Evolutionary conservation across 35 echinoderm and acorn worm species (phyloP).

Genomic region (Holothuria glaberrima): DNA sequence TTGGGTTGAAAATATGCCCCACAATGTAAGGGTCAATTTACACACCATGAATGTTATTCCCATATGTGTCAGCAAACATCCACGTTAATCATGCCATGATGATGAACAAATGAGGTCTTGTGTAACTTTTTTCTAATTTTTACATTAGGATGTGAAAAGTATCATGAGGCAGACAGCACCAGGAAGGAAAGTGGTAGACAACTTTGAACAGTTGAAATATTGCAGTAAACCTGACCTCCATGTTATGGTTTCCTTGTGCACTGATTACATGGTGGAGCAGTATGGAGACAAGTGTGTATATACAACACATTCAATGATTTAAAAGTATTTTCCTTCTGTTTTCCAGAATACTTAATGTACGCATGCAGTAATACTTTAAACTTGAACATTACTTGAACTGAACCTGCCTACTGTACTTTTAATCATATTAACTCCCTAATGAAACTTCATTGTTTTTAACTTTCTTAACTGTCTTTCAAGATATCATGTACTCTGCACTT

Average conservation of each 20-base stretch:
- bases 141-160: not conserved
- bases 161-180: not conserved
- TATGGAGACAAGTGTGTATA: constrained; percentile 43
- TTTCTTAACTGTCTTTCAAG: not conserved
- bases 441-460: not conserved
- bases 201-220: constrained; percentile 1
- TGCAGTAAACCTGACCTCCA: not conserved
- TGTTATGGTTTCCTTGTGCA: not conserved
- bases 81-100: not conserved
- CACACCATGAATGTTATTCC: not conserved
- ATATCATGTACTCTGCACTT: too few species aligned
- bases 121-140: not conserved
- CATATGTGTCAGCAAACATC: not conserved
- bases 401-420: not conserved
- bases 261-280: constrained; percentile 10
- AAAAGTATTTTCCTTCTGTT: not conserved
- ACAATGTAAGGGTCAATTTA: not conserved
- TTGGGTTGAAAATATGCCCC: not conserved
- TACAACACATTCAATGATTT: not conserved
- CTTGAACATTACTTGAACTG: not conserved
- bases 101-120: not conserved
- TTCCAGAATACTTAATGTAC: not conserved
- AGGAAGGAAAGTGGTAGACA: not conserved
- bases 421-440: not conserved
- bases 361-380: not conserved